A percentile compares a stretch with the other conserved stretches of the same genome.
Evolutionary conservation across 2,113 vertebrate genomes (phyloP).

Genomic region (Pachypanchax playfairii): DNA sequence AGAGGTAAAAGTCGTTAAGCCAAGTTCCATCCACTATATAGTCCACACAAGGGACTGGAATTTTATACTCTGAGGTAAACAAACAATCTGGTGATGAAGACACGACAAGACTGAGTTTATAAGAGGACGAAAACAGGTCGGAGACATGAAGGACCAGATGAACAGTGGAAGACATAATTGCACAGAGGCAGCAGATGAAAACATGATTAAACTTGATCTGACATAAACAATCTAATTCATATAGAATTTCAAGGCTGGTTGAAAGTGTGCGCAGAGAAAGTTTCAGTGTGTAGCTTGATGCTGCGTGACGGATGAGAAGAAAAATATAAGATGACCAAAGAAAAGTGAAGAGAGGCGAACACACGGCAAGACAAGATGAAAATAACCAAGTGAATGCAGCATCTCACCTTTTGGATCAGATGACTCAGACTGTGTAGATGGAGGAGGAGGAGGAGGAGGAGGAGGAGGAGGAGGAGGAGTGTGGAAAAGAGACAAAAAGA

Average conservation of each 20-base stretch:
- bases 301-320: conserved; percentile 3
- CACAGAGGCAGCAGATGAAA: no score
- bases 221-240: background rate
- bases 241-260: background rate
- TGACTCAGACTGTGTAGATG: conserved; percentile 59
- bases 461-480: conserved; percentile 34
- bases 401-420: conserved; percentile 62
- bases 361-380: conserved; percentile 42
- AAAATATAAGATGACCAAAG: conserved; percentile 28
- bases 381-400: conserved; percentile 53
- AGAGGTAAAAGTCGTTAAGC: no score
- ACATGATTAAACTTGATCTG: no score
- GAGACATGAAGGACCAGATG: no score
- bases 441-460: conserved; percentile 39
- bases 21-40: no score
- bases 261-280: background rate
- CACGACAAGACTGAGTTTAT: no score
- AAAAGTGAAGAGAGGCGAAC: conserved; percentile 35
- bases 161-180: no score
- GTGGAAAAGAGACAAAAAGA: conserved; percentile 40
- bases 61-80: no score
- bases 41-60: no score
- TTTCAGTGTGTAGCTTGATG: conserved; percentile 16
- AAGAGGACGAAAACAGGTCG: no score
- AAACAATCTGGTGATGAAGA: no score